A percentile compares a stretch with the other conserved stretches of the same genome.
phyloP scores from a whole-genome alignment of 64 coral and sea anemone genomes.

The Actinia tenebrosa region DNA sequence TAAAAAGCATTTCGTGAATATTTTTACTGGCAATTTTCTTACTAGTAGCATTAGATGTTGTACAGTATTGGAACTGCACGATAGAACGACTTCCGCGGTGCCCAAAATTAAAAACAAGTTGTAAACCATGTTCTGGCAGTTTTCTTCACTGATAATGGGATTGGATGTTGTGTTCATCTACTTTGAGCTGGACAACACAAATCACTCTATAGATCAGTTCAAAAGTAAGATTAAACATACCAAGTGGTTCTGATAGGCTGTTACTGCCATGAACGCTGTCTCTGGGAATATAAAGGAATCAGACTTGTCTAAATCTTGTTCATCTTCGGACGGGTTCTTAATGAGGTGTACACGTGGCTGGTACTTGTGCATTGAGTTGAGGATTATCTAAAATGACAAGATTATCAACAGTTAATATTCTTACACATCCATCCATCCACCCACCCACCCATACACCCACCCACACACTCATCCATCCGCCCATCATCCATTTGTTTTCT shows the following conservation, averaged over 20 bases:
- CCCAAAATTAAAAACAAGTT: too few species aligned
- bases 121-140: too few species aligned
- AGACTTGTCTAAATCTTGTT: constrained; percentile 43
- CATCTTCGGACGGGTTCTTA: constrained; percentile 30
- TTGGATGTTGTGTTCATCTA: too few species aligned
- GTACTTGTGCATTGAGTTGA: constrained; percentile 96
- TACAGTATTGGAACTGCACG: too few species aligned
- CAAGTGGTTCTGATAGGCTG: constrained; percentile 87
- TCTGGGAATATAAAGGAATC: constrained; percentile 80
- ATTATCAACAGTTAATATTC: background rate
- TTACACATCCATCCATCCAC: background rate
- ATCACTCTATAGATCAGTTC: too few species aligned
- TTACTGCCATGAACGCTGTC: constrained; percentile 88
- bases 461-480: background rate
- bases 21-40: too few species aligned
- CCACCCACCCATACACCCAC: background rate
- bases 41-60: too few species aligned
- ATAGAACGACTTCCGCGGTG: too few species aligned
- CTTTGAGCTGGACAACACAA: too few species aligned
- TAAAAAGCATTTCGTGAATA: too few species aligned
- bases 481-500: too few species aligned
- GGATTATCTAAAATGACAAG: constrained; percentile 53
- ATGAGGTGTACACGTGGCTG: constrained; percentile 82
- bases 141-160: too few species aligned
- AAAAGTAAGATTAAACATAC: constrained; percentile 24